Evolutionary conservation across 1,140 invertebrate species (phyloP), one percentile per base, ranked within the genome.

Genomic region (Parapsyche elsis): DNA sequence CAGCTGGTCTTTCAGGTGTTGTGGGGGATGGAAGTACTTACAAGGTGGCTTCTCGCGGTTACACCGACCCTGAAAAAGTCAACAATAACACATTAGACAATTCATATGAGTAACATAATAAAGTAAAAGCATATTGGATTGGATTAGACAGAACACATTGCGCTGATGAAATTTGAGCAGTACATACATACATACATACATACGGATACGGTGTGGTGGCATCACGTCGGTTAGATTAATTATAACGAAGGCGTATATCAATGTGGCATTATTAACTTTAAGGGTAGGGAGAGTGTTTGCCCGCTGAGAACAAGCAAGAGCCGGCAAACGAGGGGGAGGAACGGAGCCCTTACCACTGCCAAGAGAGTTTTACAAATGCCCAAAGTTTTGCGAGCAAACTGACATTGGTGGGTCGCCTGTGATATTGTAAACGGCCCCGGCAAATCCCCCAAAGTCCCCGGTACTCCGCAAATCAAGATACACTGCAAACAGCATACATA

Each of bases 11-110:
- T 99, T 99, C 84, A 99, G 92, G 89, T 99, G 99, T 88, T 99
- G 98, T 83, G 99, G 98, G 82, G 98, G 98, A 91, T 99, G 98
- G 90, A 99, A 98, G 91, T 99, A 99, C 92, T 99, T 99, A 95
- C 99, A 99, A 84, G 98, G 98, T 81, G 98, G 98, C 88, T 99
- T 99, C 90, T 99, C 98, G 86, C 99, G 93, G 88, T 99, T 99
- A 93, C 99, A 99, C 89, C 99, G 97, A 86, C 98, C 98, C 98
- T 99, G 88, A 81, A 93, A 93, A 85, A 79, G 86, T 85, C 85
- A 85, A 84, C 16, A 10, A 49, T 1, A 67, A 67, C 59, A 77
- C 49, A 79, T 67, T 30, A 67, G 21, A 24, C 1, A 30, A 67
- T 4, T 21, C 5, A 4, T 21, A 67, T 21, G 10, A n/a, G n/a